Percentiles rank a stretch among this genome's conserved stretches.
These are phyloP conservation scores for Trichopoda pennipes DNA, from an alignment of 2,888 invertebrate genomes.

Conservation along the genomic window DNA sequence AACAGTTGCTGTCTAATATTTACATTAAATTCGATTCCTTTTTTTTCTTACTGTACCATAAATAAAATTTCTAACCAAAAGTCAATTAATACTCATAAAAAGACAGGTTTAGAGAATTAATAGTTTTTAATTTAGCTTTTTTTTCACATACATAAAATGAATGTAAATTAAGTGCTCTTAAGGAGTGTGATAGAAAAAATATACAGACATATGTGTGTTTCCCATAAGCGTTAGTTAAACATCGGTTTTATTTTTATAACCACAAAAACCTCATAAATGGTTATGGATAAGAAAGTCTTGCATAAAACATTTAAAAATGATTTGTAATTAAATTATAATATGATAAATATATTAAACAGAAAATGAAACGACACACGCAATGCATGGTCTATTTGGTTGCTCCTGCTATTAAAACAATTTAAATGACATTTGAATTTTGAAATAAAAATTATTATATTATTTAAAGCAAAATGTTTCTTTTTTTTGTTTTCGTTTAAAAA, in stretches of 20 bases:
- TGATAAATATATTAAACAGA: constrained; percentile 10
- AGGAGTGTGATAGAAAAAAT: neutral
- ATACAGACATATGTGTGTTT: constrained; percentile 10
- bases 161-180: constrained; percentile 29
- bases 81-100: constrained; percentile 58
- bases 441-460: too few relatives aligned
- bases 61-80: neutral
- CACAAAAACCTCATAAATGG: neutral
- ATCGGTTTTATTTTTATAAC: constrained; percentile 2
- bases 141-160: constrained; percentile 12
- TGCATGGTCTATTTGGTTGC: neutral
- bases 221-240: constrained; percentile 36
- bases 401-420: constrained; percentile 41
- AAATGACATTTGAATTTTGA: constrained; percentile 49
- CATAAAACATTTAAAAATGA: constrained; percentile 31
- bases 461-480: neutral
- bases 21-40: too few relatives aligned
- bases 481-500: too few relatives aligned
- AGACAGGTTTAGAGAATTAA: constrained; percentile 52
- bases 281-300: constrained; percentile 29
- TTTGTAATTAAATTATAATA: constrained; percentile 54
- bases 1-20: too few relatives aligned
- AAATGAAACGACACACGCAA: constrained; percentile 9
- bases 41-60: neutral
- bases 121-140: constrained; percentile 44